Evolutionary conservation across 2,113 vertebrate species (phyloP).

Genomic region (Passer domesticus): DNA sequence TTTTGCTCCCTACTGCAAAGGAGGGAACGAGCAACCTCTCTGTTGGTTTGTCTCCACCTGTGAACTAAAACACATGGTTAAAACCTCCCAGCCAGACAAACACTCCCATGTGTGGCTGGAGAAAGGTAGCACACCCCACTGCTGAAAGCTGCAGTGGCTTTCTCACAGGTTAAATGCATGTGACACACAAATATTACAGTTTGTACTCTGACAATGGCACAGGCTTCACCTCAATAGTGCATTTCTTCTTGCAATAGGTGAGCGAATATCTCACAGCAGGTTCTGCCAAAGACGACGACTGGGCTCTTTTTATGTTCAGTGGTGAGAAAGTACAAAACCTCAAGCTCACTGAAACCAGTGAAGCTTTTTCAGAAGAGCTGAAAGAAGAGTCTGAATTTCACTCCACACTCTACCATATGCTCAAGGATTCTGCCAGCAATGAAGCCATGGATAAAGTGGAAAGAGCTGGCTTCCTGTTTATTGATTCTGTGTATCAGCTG

Average conservation of each 20-base stretch:
- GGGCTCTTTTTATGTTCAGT: constrained; percentile 81
- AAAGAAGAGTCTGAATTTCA: constrained; percentile 82
- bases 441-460: constrained; percentile 51
- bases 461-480: constrained; percentile 61
- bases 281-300: background rate
- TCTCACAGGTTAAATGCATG: background rate
- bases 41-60: background rate
- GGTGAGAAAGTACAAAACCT: constrained; percentile 79
- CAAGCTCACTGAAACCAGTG: constrained; percentile 74
- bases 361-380: constrained; percentile 77
- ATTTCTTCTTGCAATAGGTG: constrained; percentile 63
- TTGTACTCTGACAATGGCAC: background rate
- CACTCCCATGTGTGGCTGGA: background rate
- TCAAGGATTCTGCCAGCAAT: constrained; percentile 76
- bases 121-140: background rate
- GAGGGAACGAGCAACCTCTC: background rate
- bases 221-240: background rate
- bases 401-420: constrained; percentile 87
- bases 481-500: constrained; percentile 76
- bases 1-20: background rate
- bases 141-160: background rate
- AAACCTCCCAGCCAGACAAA: background rate
- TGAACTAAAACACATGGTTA: background rate
- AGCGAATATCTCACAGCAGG: constrained; percentile 69
- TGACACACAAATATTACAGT: background rate